These are phyloP conservation scores for Eulemur mongoz DNA, from an alignment of 2,797 vertebrate species.

Conservation along the genomic window DNA sequence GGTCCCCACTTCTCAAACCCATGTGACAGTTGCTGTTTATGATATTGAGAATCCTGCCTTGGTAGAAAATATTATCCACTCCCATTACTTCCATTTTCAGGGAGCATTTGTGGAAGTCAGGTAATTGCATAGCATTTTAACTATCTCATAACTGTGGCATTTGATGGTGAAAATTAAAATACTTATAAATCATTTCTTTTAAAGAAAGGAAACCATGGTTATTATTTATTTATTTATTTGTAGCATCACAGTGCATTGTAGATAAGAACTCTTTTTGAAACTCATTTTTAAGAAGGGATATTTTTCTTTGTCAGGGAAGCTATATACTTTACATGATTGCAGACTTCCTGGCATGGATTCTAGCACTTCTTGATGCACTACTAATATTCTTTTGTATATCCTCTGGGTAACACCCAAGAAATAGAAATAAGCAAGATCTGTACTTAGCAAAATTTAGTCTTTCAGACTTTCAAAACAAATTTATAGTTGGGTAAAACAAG, in stretches of 20 bases:
- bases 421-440: background rate
- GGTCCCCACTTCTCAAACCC: background rate
- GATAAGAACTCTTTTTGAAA: slow-evolving; percentile 39
- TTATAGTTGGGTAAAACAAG: background rate
- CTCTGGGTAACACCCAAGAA: background rate
- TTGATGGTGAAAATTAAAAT: slow-evolving; percentile 24
- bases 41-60: background rate
- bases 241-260: background rate
- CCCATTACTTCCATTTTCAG: slow-evolving; percentile 77
- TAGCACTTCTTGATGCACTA: background rate
- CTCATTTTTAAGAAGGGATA: background rate
- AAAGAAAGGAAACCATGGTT: slow-evolving; percentile 6
- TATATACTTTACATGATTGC: background rate
- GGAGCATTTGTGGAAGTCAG: slow-evolving; percentile 19
- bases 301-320: slow-evolving; percentile 20
- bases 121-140: background rate
- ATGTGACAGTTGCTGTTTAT: background rate
- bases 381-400: background rate
- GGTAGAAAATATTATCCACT: slow-evolving; percentile 48
- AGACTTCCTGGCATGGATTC: background rate
- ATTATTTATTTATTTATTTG: background rate
- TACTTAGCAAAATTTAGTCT: background rate
- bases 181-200: background rate
- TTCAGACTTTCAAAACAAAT: slow-evolving; percentile 13
- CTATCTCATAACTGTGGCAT: background rate